Evolutionary conservation across 2,888 invertebrate genomes (phyloP), one percentile per base, ranked within the genome.

Genomic region (Thymelicus acteon): DNA sequence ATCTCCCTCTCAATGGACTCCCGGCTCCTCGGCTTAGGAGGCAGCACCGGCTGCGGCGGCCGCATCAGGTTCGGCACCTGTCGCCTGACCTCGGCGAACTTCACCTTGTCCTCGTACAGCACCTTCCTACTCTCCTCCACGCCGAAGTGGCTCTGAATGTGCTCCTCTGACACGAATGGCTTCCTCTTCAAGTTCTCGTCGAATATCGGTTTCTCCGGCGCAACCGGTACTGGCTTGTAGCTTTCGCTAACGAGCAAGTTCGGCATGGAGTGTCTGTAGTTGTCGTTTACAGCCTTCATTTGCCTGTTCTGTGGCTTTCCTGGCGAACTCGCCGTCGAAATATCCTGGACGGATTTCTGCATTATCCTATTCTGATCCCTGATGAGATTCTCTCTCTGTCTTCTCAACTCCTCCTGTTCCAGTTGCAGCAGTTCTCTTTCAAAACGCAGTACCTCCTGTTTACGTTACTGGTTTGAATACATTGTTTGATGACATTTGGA

Each of bases 351-450:
- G 0, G 96, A 96, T 67, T 95, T 94, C 75, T 95, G 94, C 69
- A 95, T 91, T 73, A 95, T 89, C 1, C 95, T 89, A n/a, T 95
- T 95, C 79, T 95, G 94, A 80, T 96, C 96, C 57, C 96, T 94
- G 24, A 96, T 89, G 10, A 97, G 88, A 82, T 96, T 97, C 79
- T 96, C 97, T 12, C 96, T 94, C 81, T 97, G 96, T 4, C 97
- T 93, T 75, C 96, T 95, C 12, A 97, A 82, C 82, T 97, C 97
- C 83, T 97, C 97, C 84, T 96, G 96, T 82, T 97, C 97, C 60
- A 96, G 86, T 84, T 97, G 97, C 6, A 97, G 86, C 2, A 97
- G 91, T 87, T 97, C 97, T 60, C 97, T 95, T 89, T 97, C 97
- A 74, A 97, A 97, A 75, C 97, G 96, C 47, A 97, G 93, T 31